phyloP scores from a whole-genome alignment of 2,888 invertebrate genomes.

The Ormyrus pomaceus region DNA sequence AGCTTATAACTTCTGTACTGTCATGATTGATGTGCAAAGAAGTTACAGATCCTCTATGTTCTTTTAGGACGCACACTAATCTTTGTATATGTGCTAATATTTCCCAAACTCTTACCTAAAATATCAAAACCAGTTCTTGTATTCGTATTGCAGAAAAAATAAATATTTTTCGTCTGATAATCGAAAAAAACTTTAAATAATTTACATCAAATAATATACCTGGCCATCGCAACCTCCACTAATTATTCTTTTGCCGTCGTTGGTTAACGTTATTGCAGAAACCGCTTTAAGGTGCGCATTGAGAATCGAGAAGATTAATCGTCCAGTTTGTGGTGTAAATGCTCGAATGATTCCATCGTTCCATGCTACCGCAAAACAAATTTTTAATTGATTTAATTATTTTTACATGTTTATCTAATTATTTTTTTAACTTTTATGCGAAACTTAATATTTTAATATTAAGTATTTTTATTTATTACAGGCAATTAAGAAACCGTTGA shows the following conservation, averaged over 20 bases:
- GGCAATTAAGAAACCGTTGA: neutral
- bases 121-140: conserved; percentile 6
- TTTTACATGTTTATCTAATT: conserved; percentile 6
- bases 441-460: neutral
- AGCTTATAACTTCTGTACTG: conserved; percentile 90
- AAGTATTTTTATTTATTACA: neutral
- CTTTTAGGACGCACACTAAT: conserved; percentile 87
- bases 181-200: too few relatives aligned
- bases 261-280: conserved; percentile 87
- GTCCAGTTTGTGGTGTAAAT: conserved; percentile 89
- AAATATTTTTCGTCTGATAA: neutral
- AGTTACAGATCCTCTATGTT: conserved; percentile 93
- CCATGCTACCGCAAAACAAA: conserved; percentile 78
- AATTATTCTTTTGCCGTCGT: conserved; percentile 83
- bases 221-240: conserved; percentile 97
- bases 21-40: conserved; percentile 87
- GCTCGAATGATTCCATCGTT: conserved; percentile 89
- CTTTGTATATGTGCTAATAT: conserved; percentile 82
- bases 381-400: too few relatives aligned
- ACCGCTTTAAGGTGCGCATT: conserved; percentile 94
- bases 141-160: neutral
- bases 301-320: conserved; percentile 87
- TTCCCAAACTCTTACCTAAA: conserved; percentile 86
- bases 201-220: conserved; percentile 72
- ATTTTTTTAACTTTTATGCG: neutral